Percentiles rank a stretch among this genome's conserved stretches.
Evolutionary conservation across 2,888 invertebrate species (phyloP).

Genomic region (Cancer borealis): DNA sequence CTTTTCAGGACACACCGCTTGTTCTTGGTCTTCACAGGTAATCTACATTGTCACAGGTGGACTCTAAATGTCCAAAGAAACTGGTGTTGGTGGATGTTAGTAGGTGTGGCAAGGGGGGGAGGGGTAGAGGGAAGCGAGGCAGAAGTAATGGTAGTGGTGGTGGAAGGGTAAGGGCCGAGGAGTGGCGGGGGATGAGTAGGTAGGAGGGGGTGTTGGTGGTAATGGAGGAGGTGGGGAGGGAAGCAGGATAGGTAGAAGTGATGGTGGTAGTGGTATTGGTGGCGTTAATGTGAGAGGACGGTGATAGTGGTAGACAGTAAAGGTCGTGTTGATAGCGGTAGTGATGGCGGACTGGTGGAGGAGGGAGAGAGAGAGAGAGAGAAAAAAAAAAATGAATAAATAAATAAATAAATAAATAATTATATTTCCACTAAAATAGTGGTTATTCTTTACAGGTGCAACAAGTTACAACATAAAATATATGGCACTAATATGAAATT

Average conservation of each 20-base stretch:
- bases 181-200: not conserved
- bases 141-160: not conserved
- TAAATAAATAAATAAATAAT: no score
- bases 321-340: constrained; percentile 24
- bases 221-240: not conserved
- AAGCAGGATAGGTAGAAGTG: not conserved
- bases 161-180: not conserved
- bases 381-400: not conserved
- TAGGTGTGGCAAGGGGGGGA: not conserved
- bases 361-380: not conserved
- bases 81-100: not conserved
- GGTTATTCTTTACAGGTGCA: no score
- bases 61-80: not conserved
- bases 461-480: no score
- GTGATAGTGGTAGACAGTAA: not conserved
- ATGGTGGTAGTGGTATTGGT: constrained; percentile 42
- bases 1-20: not conserved
- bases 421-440: no score
- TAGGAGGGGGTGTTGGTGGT: not conserved
- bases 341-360: not conserved
- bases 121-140: not conserved
- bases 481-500: no score
- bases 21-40: not conserved
- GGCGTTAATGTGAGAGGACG: not conserved
- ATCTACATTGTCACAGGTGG: not conserved